Conservation (phyloP, 2,888 invertebrate genomes). For the Minunthozetes semirufus region DNA sequence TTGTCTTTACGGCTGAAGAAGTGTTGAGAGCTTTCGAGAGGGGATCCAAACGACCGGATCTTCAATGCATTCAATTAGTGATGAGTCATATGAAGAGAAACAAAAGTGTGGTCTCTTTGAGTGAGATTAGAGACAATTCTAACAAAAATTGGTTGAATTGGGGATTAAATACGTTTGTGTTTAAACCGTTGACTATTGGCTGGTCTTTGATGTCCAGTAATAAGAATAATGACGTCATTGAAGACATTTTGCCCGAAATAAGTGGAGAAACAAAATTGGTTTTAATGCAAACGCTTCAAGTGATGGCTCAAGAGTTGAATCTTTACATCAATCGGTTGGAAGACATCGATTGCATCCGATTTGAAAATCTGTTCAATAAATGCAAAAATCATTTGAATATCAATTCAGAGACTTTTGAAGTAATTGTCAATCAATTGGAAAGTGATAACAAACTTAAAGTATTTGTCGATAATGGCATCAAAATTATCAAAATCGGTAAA, state of each 20-base stretch:
- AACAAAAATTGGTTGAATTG: conserved; percentile 32
- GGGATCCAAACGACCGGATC: conserved; percentile 19
- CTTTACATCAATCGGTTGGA: background rate
- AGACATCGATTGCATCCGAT: conserved; percentile 33
- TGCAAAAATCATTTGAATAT: conserved; percentile 24
- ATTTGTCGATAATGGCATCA: conserved; percentile 26
- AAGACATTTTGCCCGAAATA: conserved; percentile 22
- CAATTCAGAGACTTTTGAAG: conserved; percentile 12
- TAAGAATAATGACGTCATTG: background rate
- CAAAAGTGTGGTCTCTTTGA: background rate
- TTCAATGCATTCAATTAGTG: conserved; percentile 33
- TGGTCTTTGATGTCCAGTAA: conserved; percentile 18
- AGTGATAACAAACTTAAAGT: conserved; percentile 28
- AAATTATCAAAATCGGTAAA: conserved; percentile 32
- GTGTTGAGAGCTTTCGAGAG: conserved; percentile 28
- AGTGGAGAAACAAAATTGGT: conserved; percentile 16
- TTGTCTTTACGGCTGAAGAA: conserved; percentile 29
- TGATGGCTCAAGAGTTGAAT: conserved; percentile 27
- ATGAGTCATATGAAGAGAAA: conserved; percentile 25
- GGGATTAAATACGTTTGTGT: conserved; percentile 32
- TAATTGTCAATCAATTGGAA: conserved; percentile 22
- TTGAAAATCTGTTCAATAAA: background rate
- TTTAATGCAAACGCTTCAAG: conserved; percentile 17
- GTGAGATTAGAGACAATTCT: background rate
- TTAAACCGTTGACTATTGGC: conserved; percentile 31